Base-by-base conservation (phyloP, 2,113 vertebrate genomes). In the Nothoprocta perdicaria region DNA sequence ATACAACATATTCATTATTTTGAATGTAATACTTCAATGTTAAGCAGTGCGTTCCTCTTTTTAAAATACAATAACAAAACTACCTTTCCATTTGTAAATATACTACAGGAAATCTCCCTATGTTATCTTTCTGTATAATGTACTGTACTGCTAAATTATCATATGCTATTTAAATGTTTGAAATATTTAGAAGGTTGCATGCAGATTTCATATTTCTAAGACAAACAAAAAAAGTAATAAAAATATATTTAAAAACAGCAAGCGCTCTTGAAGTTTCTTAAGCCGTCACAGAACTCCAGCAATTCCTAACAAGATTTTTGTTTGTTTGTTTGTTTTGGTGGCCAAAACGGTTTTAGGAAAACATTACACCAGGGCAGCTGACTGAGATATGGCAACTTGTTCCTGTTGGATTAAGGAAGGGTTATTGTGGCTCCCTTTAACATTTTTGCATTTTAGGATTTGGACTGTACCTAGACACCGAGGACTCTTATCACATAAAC, bases 121-220 rank as follows among this genome's bases (percentile, higher is more conserved):
- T 96, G 89, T 96, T 96, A 96, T 96, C 97, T 98, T 94, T 69
- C 97, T 94, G 96, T 97, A 95, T 98, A 97, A 97, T 97, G 88
- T 97, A 90, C 97, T 96, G 97, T 97, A 97, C 97, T 93, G 96
- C 96, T 97, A 98, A 98, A 97, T 97, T 97, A 97, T 97, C 98
- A 95, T 96, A 97, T 97, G 96, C 97, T 98, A 97, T 98, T 98
- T 98, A 98, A 98, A 98, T 98, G 94, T 98, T 98, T 94, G 96
- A 95, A 97, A 96, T 97, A 95, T 95, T 96, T 98, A 98, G 98
- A 92, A 93, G 95, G 92, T 97, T 97, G 98, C 97, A 97, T 97
- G 97, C 97, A 96, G 82, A 97, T 97, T 98, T 98, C 98, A 93
- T 98, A 98, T 98, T 97, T 98, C 97, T 98, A 98, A 98, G 97